phyloP scores from a whole-genome alignment of 2,113 vertebrate genomes.

The Cheirogaleus medius region DNA sequence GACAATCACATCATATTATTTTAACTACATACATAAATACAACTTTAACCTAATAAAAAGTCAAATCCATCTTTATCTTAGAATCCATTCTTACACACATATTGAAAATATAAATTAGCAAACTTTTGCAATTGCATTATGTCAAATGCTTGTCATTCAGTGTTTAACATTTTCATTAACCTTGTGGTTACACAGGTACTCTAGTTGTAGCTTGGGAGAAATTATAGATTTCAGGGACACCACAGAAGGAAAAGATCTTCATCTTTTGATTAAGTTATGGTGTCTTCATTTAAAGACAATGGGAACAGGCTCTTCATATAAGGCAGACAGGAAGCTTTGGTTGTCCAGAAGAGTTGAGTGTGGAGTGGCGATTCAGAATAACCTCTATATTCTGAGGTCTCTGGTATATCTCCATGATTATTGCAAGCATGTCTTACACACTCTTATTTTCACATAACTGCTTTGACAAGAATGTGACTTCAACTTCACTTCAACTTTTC shows the following conservation, averaged over 20 bases:
- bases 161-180: background rate
- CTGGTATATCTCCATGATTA: background rate
- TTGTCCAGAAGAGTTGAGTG: background rate
- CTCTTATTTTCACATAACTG: background rate
- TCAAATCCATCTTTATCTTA: background rate
- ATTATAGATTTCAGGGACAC: background rate
- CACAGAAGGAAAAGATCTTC: background rate
- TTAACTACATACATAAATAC: background rate
- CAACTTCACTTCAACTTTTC: background rate
- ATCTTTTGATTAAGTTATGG: background rate
- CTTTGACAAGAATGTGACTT: background rate
- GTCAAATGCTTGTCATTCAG: background rate
- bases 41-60: background rate
- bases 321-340: background rate
- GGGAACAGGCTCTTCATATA: background rate
- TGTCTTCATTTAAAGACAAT: background rate
- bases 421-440: background rate
- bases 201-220: background rate
- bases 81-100: background rate
- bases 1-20: background rate
- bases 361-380: background rate
- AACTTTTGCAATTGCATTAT: background rate
- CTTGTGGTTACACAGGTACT: background rate
- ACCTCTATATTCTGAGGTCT: background rate
- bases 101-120: background rate